Evolutionary conservation across 2,888 invertebrate species (phyloP), one percentile per base, ranked within the genome.

Genomic region (Aspidiotus rigidus): DNA sequence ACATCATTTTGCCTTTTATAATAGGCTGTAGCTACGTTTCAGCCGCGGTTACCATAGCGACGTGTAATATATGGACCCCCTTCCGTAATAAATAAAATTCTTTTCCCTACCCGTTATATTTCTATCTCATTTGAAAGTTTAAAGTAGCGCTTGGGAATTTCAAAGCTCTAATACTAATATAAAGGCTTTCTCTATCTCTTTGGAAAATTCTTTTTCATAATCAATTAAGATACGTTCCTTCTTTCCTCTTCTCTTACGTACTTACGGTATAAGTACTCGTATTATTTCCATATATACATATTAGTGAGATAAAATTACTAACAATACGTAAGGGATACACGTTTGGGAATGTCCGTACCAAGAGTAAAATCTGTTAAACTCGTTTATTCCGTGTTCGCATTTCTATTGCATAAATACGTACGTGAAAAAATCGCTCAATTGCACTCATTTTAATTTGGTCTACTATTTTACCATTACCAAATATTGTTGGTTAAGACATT

Each of bases 21-120:
- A 66, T 66, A 66, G 66, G 66, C 66, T 66, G 66, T 66, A 66
- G 66, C 59, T 59, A 66, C 69, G 54, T 69, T 69, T 62, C 69
- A 69, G 62, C 69, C 62, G 44, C 61, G 42, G 69, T 69, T 62
- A 41, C 69, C 28, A 69, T 69, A 44, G 69, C 57, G 62, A 69
- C 69, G 40, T 41, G 62, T 69, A 69, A 69, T 69, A 62, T 69
- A 69, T 69, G 69, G 69, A 69, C 69, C 69, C 69, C 69, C 62
- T 69, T 69, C 69, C 62, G 62, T 69, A 69, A 69, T 69, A 69
- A 69, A 69, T 69, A 69, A 69, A 69, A 69, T 69, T 69, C 62
- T 57, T 62, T 62, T 69, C 62, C 62, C 62, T 62, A 44, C 62
- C 69, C 62, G 69, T 66, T 66, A 66, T 66, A 66, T 66, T 66